Evolutionary conservation across 2,888 invertebrate genomes (phyloP), one percentile per base, ranked within the genome.

Genomic region (Hirtodrosophila confusa): DNA sequence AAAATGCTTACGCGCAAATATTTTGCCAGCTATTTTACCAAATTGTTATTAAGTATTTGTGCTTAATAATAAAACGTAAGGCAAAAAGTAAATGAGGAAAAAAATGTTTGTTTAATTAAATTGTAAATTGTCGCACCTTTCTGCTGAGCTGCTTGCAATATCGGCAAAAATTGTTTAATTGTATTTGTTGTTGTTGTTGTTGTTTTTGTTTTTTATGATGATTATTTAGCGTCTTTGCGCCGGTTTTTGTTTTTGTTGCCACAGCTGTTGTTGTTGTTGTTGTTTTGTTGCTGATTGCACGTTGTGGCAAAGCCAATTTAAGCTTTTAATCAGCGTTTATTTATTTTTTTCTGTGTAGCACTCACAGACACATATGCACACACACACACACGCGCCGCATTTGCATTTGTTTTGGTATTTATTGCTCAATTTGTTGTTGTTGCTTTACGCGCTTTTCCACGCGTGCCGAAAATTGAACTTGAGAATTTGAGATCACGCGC

Each of bases 61-160:
- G 65, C 71, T 35, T 17, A 17, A 17, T 17, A 17, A 17, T 17
- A 17, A 2, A 17, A 2, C 17, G 17, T 17, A 17, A 17, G 17
- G 10, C 3, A 31, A 23, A 29, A 31, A 48, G 48, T 35, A 45
- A 11, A 41, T 41, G 23, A 44, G 33, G 33, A 44, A 11, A 33
- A 40, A 50, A 50, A 68, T 31, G 55, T 47, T 63, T 57, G 44
- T 60, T 60, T 55, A 72, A 73, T 50, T 49, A 48, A 66, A 50
- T 39, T 54, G 23, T 43, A 60, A 56, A 71, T 44, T 63, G 33
- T 58, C 86, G 88, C 82, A 88, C 76, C 86, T 82, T 88, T 75
- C 47, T 24, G 79, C 75, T 69, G 74, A 75, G 78, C 78, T 73
- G 61, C 55, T 58, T 51, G 24, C 54, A 64, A 57, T 68, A 55